Evolutionary conservation across 2,888 invertebrate genomes (phyloP), one percentile per base, ranked within the genome.

Genomic region (Luperina nickerlii): DNA sequence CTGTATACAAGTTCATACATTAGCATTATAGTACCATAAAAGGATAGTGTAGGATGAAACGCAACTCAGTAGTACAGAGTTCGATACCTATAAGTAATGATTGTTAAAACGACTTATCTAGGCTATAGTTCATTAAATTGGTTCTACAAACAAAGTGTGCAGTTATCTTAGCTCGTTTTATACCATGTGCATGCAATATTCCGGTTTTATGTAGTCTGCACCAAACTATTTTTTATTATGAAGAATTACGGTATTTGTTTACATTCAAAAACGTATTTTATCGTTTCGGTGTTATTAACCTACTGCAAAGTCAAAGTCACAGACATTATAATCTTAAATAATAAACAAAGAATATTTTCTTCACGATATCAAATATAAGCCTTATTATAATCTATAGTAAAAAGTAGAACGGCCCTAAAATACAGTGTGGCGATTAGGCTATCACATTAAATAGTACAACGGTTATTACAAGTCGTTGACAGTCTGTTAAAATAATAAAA

Each of bases 271-370:
- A 38, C 8, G 57, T 60, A 48, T 73, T 65, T 6, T 32, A 65
- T 65, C 45, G 4, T 38, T 42, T 15, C 7, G 6, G 48, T 82
- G 82, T 76, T 63, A 65, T 68, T 82, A 68, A 74, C 82, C 82
- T 57, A 74, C 32, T 45, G 42, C 15, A 24, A 32, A 32, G 32
- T 27, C 38, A 81, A 81, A 32, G 57, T 75, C 82, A 82, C 27
- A 38, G 38, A n/a, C 24, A 38, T 54, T 45, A 42, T 6, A 57
- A 24, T 38, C 42, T 67, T n/a, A 51, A 57, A 42, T 81, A 32
- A 45, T 54, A 74, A 62, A 67, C 24, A 82, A 45, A 67, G 0
- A 60, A 60, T n/a, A 60, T 11, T n/a, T 60, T 57, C 4, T 54
- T 24, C 54, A 8, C 9, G 8, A 3, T 54, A 54, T 54, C 54